phyloP scores from a whole-genome alignment of 2,888 invertebrate species.

The Dugesia japonica region DNA sequence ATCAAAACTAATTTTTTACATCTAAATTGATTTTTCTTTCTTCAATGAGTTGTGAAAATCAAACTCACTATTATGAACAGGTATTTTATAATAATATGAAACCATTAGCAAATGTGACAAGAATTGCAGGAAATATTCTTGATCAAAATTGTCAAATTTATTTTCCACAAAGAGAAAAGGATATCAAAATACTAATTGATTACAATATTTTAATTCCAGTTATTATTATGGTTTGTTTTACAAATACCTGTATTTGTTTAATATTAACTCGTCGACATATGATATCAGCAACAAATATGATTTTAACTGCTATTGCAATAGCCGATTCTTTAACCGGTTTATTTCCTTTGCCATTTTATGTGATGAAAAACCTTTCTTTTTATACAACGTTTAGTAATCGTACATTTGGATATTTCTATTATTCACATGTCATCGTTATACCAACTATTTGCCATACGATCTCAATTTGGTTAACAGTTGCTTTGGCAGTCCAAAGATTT shows the following conservation, averaged over 20 bases:
- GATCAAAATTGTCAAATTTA: not conserved
- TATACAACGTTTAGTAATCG: conserved; percentile 17
- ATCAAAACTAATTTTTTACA: not conserved
- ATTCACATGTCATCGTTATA: conserved; percentile 39
- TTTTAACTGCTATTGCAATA: conserved; percentile 81
- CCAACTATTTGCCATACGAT: conserved; percentile 64
- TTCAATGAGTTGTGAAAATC: not conserved
- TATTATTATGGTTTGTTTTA: conserved; percentile 66
- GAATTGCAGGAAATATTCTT: not conserved
- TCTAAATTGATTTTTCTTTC: too few relatives aligned
- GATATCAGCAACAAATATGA: conserved; percentile 76
- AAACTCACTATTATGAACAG: conserved; percentile 3
- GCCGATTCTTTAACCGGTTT: conserved; percentile 72
- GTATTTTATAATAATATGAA: not conserved
- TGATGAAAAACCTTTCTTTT: conserved; percentile 25
- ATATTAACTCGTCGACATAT: conserved; percentile 75
- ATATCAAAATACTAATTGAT: not conserved
- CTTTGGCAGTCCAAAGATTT: conserved; percentile 75
- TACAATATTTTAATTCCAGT: conserved; percentile 56
- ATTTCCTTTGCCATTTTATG: conserved; percentile 40
- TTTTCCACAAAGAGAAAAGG: not conserved
- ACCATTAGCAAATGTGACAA: not conserved
- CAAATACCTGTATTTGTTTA: conserved; percentile 73
- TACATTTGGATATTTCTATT: conserved; percentile 68
- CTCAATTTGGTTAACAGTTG: conserved; percentile 77